Percentiles rank a stretch among this genome's conserved stretches.
Evolutionary conservation across 2,888 invertebrate species (phyloP).

Genomic region (Onchidella celtica): DNA sequence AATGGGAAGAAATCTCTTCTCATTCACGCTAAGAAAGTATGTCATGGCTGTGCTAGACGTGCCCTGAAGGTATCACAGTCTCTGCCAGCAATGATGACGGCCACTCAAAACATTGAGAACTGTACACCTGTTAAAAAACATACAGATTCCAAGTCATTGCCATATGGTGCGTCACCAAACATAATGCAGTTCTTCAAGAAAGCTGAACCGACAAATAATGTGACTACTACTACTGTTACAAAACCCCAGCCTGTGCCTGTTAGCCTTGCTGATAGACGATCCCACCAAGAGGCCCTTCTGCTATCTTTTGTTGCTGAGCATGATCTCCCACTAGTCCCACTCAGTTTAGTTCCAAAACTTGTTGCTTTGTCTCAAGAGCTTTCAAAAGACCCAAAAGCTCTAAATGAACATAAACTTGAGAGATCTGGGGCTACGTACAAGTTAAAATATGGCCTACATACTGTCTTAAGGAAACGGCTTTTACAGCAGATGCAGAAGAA

Average conservation of each 20-base stretch:
- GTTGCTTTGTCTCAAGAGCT: neutral
- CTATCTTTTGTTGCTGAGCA: neutral
- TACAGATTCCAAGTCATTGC: too few relatives aligned
- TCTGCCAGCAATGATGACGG: neutral
- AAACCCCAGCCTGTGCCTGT: neutral
- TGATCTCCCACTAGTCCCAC: neutral
- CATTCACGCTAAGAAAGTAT: neutral
- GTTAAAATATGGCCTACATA: neutral
- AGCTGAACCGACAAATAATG: too few relatives aligned
- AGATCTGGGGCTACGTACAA: slow-evolving; percentile 4
- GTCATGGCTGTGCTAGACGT: neutral
- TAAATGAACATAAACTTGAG: slow-evolving; percentile 11
- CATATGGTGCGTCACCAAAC: neutral
- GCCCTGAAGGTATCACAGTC: neutral
- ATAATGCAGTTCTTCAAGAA: neutral
- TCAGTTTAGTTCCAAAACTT: neutral
- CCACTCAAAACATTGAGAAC: too few relatives aligned
- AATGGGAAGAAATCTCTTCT: neutral
- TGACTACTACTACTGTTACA: too few relatives aligned
- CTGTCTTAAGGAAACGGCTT: neutral
- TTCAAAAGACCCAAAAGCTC: neutral
- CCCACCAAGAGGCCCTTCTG: neutral
- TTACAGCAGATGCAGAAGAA: neutral
- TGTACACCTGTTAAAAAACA: too few relatives aligned
- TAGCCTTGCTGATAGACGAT: neutral